A percentile compares a stretch with the other conserved stretches of the same genome.
These are phyloP conservation scores for Dicentrarchus labrax DNA, from an alignment of 2,113 vertebrate species.

Conservation along the genomic window DNA sequence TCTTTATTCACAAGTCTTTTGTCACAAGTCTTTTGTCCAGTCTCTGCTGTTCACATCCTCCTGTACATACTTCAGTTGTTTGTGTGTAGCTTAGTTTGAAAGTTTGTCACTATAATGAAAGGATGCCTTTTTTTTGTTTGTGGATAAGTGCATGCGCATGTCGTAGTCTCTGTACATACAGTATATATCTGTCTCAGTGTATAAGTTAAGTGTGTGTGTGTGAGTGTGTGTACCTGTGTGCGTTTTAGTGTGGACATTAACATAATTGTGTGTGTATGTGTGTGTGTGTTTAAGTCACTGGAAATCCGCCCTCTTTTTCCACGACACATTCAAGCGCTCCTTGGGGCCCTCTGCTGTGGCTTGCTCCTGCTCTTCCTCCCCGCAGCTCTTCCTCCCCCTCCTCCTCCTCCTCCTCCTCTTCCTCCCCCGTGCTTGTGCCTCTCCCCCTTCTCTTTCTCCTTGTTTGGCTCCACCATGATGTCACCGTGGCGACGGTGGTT, in stretches of 20 bases:
- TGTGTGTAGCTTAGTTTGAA: slow-evolving; percentile 55
- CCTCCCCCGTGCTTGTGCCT: slow-evolving; percentile 74
- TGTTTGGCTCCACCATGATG: slow-evolving; percentile 23
- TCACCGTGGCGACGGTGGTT: slow-evolving; percentile 70
- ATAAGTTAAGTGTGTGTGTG: slow-evolving; percentile 67
- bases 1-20: slow-evolving; percentile 51
- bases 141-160: slow-evolving; percentile 71
- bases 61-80: slow-evolving; percentile 51
- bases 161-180: slow-evolving; percentile 71
- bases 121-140: slow-evolving; percentile 50
- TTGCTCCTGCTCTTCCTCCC: slow-evolving; percentile 88
- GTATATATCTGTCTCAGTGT: slow-evolving; percentile 67
- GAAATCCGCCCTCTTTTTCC: neutral
- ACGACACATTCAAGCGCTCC: slow-evolving; percentile 77
- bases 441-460: slow-evolving; percentile 73
- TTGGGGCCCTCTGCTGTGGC: slow-evolving; percentile 82
- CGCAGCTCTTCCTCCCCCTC: slow-evolving; percentile 65
- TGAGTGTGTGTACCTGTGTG: slow-evolving; percentile 5
- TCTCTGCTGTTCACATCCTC: slow-evolving; percentile 36
- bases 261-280: slow-evolving; percentile 20
- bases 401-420: slow-evolving; percentile 67
- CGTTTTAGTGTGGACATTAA: slow-evolving; percentile 10
- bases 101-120: slow-evolving; percentile 41
- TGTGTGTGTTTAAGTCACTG: slow-evolving; percentile 37
- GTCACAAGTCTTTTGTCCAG: slow-evolving; percentile 53